A percentile compares a stretch with the other conserved stretches of the same genome.
phyloP scores from a whole-genome alignment of 2,888 invertebrate species.

The Philaethria dido region DNA sequence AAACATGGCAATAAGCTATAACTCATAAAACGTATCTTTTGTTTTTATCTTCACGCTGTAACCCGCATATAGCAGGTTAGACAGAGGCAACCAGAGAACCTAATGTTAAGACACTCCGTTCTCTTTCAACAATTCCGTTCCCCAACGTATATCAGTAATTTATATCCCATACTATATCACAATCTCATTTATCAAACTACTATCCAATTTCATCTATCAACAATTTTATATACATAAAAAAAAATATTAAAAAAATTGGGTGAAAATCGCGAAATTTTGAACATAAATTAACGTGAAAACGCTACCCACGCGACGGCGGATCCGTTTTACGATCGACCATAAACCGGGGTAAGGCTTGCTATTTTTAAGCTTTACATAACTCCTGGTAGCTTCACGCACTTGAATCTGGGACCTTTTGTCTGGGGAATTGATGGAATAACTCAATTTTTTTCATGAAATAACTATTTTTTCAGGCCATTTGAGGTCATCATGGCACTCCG shows the following conservation, averaged over 20 bases:
- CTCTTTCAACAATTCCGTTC: no score
- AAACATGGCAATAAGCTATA: no score
- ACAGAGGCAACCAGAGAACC: no score
- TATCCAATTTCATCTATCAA: no score
- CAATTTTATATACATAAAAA: conserved; percentile 15
- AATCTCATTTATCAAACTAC: conserved; percentile 17
- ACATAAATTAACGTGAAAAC: conserved; percentile 41
- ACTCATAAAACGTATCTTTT: no score
- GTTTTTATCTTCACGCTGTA: no score
- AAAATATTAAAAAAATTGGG: conserved; percentile 22
- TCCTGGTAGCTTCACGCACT: conserved; percentile 32
- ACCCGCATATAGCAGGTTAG: no score
- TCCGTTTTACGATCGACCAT: conserved; percentile 48
- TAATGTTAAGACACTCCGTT: no score
- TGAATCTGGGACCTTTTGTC: conserved; percentile 29
- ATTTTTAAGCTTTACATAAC: conserved; percentile 53
- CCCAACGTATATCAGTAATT: background rate
- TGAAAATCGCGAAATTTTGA: conserved; percentile 37
- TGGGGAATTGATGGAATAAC: conserved; percentile 15
- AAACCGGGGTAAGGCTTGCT: conserved; percentile 47
- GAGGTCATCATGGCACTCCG: no score
- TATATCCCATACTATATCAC: background rate
- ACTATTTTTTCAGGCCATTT: no score
- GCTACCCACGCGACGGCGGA: conserved; percentile 36
- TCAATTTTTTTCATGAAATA: background rate